Evolutionary conservation across 2,797 vertebrate species (phyloP).

Genomic region (Columba guinea): DNA sequence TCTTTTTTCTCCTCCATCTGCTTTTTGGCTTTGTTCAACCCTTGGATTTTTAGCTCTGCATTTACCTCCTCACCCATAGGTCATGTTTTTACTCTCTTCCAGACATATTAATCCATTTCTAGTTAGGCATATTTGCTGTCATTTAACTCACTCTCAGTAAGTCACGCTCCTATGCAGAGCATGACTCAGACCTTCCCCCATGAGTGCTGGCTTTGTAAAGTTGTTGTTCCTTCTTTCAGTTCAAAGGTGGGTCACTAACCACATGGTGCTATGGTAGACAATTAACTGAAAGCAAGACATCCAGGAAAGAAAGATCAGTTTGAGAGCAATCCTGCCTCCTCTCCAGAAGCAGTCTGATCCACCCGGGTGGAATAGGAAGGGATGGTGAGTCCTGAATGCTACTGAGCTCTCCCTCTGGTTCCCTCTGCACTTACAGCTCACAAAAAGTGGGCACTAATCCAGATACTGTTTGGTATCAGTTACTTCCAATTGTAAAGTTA

Average conservation of each 20-base stretch:
- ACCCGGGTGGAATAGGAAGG: not conserved
- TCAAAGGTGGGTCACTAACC: conserved; percentile 6
- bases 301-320: not conserved
- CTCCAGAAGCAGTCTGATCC: not conserved
- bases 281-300: not conserved
- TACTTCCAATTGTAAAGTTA: not conserved
- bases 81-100: not conserved
- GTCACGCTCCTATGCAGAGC: accelerated
- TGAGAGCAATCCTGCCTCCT: not conserved
- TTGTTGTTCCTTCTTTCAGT: not conserved
- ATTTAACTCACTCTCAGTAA: not conserved
- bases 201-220: not conserved
- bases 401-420: not conserved
- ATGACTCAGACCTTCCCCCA: not conserved
- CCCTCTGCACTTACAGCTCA: not conserved
- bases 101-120: not conserved
- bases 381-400: not conserved
- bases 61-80: not conserved
- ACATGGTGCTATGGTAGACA: not conserved
- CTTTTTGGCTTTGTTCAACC: not conserved
- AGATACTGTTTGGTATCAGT: not conserved
- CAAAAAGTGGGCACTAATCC: not conserved
- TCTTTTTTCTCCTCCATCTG: not conserved
- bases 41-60: not conserved
- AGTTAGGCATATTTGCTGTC: not conserved